Evolutionary conservation across 2,113 vertebrate genomes (phyloP), one percentile per base, ranked within the genome.

Genomic region (Rallus limicola): DNA sequence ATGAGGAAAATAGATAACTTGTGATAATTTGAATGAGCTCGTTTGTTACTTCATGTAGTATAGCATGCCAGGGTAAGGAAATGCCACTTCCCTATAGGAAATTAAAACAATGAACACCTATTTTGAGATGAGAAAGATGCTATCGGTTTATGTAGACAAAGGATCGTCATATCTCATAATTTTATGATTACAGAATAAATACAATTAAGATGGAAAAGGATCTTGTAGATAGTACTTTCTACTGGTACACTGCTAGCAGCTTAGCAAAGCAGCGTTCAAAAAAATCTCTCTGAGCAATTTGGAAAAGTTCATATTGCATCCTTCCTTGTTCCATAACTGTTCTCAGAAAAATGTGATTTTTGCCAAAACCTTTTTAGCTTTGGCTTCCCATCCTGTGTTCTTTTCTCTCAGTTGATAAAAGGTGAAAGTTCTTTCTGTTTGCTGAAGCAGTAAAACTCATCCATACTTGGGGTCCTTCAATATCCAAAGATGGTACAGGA

Each of bases 101-200:
- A 50, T 81, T 78, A 80, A 86, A 94, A 96, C 88, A 96, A 81
- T 83, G 92, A 93, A 68, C 72, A 92, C 42, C 60, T 96, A 83
- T 93, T 96, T 94, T 94, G 68, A 94, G 93, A 96, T 71, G 75
- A 94, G 88, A 94, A 90, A 95, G 94, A 92, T 88, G 29, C 29
- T 88, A 94, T 96, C 95, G 88, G 33, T 50, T 81, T 75, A 70
- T 25, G 33, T 52, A 83, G 63, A 92, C 76, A 94, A 93, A 90
- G 88, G 40, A 33, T 87, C 46, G 65, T 85, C 44, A 48, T 69
- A 82, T 82, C 67, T 88, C 69, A 92, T 59, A 40, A 86, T 93
- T 95, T 65, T 71, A 63, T 90, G 42, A 74, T 90, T 90, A 31
- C 64, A 78, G n/a, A 93, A 77, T 83, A 92, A 89, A 91, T 81